Evolutionary conservation across 2,888 invertebrate species (phyloP).

Genomic region (Psylliodes chrysocephalus): DNA sequence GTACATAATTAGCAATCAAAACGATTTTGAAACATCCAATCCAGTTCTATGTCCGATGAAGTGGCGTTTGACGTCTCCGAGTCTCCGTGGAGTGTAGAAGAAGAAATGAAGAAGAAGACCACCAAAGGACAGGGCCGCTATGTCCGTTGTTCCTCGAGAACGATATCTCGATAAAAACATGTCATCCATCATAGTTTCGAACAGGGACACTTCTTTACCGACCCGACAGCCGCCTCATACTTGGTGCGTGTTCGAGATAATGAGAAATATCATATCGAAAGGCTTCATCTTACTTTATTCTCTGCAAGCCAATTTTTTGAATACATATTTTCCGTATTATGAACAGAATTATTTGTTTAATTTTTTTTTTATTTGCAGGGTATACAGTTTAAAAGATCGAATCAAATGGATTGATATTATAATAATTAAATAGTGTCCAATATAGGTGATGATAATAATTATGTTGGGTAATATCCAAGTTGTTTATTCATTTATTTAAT

Average conservation of each 20-base stretch:
- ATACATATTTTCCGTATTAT: background rate
- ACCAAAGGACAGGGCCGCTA: constrained; percentile 55
- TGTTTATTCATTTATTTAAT: no score
- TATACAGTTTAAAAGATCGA: no score
- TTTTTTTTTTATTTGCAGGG: no score
- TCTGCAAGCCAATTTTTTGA: constrained; percentile 14
- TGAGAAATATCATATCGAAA: constrained; percentile 55
- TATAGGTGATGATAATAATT: no score
- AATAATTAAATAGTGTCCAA: no score
- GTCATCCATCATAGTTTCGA: constrained; percentile 63
- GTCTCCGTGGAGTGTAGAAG: constrained; percentile 24
- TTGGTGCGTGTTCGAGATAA: constrained; percentile 55
- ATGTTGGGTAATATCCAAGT: no score
- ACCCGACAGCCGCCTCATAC: constrained; percentile 61
- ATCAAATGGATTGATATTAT: no score
- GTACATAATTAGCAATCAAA: constrained; percentile 33
- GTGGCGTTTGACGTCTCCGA: constrained; percentile 7
- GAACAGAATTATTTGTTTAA: no score
- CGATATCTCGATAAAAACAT: constrained; percentile 61
- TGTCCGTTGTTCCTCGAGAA: constrained; percentile 56
- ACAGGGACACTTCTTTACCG: constrained; percentile 62
- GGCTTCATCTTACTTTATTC: constrained; percentile 45
- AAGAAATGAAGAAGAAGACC: constrained; percentile 45
- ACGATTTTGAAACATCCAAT: constrained; percentile 31
- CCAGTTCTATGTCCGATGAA: constrained; percentile 8